Evolutionary conservation across 2,888 invertebrate species (phyloP), one percentile per base, ranked within the genome.

Genomic region (Fragum sueziense): DNA sequence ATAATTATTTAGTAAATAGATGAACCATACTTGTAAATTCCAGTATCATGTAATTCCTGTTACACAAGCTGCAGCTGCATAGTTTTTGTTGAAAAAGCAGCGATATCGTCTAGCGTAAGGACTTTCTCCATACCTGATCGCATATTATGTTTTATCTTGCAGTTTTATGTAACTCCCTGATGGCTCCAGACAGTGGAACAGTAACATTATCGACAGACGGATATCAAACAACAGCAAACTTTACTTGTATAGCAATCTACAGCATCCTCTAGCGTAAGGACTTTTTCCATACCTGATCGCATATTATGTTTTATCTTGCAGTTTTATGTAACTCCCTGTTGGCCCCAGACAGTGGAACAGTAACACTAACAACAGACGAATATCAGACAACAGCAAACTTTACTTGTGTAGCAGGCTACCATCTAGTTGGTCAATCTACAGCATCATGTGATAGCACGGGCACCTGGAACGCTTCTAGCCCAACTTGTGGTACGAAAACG

Each of bases 401-500:
- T 25, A 25, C 25, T 17, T 70, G 70, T 54, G 70, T 57, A 6
- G 17, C n/a, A 2, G 57, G 57, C 14, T 70, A 70, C 37, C 54
- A 54, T 70, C 57, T 70, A 7, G 25, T 34, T 54, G 70, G 70
- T 6, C 14, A 7, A 20, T 9, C 33, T 14, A 20, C 11, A 9
- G 25, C 54, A 27, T 7, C 37, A 2, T 70, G 70, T 34, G 57
- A 37, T 25, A 27, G 11, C 2, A 37, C 14, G 11, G 70, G 70
- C 1, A 31, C 14, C 6, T 70, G 70, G 70, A 57, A 57, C 20
- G 57, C n/a, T 25, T 54, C 57, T 2, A 37, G 1, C 22, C 57
- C 70, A 4, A 25, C 22, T 2, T 70, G 70, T 57, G 25, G 70
- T 70, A 67, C 11, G 67, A n/a, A n/a, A n/a, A n/a, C n/a, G n/a